phyloP scores from a whole-genome alignment of 2,888 invertebrate species.

The Chirona hameri region DNA sequence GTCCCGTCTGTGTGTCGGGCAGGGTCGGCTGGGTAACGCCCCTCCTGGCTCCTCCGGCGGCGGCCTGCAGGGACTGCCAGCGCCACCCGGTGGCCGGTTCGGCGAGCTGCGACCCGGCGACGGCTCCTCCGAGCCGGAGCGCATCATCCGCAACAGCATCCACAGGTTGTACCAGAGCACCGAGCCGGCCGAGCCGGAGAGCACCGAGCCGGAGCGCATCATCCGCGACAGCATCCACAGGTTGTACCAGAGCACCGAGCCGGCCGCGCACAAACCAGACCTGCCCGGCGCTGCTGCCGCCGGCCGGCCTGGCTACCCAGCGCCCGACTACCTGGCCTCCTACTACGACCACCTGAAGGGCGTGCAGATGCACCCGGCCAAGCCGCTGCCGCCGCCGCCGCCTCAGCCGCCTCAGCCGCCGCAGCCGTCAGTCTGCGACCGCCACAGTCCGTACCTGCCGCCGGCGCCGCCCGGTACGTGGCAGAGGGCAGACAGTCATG shows the following conservation, averaged over 20 bases:
- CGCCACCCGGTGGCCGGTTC: neutral
- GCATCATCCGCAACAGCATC: neutral
- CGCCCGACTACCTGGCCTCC: neutral
- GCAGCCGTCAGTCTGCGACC: slow-evolving; percentile 39
- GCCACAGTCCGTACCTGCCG: slow-evolving; percentile 45
- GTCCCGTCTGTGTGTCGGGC: neutral
- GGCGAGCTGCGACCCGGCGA: neutral
- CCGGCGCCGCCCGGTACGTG: slow-evolving; percentile 3
- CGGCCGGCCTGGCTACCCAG: slow-evolving; percentile 37
- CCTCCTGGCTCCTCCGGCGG: neutral
- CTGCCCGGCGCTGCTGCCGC: slow-evolving; percentile 47
- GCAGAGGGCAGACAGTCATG: neutral
- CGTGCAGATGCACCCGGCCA: slow-evolving; percentile 38
- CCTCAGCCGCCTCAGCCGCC: slow-evolving; percentile 13
- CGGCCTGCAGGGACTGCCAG: neutral
- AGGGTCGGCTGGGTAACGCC: neutral
- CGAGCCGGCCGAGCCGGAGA: slow-evolving; percentile 48
- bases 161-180: slow-evolving; percentile 10
- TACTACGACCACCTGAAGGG: slow-evolving; percentile 35
- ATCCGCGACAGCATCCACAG: slow-evolving; percentile 1
- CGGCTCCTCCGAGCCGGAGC: neutral
- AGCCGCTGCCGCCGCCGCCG: slow-evolving; percentile 36
- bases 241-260: slow-evolving; percentile 45
- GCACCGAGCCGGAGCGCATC: neutral
- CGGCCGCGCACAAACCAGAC: slow-evolving; percentile 44